Evolutionary conservation across 30 jellyfish, hydroid and myxozoan species (phyloP), one percentile per base, ranked within the genome.

Genomic region (Aurelia sp.): DNA sequence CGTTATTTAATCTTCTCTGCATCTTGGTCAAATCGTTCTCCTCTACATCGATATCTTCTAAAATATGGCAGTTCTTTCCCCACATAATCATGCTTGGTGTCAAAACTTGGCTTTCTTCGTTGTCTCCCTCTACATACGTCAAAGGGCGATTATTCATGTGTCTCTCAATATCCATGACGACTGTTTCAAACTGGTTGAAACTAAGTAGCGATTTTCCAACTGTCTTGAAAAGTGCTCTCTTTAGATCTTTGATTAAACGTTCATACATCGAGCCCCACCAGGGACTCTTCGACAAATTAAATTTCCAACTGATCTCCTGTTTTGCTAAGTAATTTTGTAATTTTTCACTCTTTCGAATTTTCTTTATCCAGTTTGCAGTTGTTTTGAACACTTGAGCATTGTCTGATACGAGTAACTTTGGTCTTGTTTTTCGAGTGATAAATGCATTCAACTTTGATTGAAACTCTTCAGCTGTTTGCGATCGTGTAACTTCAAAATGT

Each of bases 261-360:
- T 80, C 90, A n/a, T 62, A 80, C 51, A 62, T 65, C 63, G 41
- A 16, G 18, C 90, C 85, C 90, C 90, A 80, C 90, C 72, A 80
- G 30, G 90, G 72, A 33, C 20, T 4, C 7, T 50, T n/a, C 17
- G 65, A 21, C 40, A 77, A 38, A 50, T 55, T 77, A 8, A 77
- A 77, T 19, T 31, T 73, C 71, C 85, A 48, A 19, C 24, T 73
- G 35, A 52, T 44, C 18, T 7, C 85, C 30, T 73, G 63, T 62
- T 57, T 53, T 0, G 77, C 80, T 20, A 55, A 2, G 41, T n/a
- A 62, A 33, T 57, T 50, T 5, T 77, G 44, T 21, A 60, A 22
- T 51, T 59, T 1, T 60, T 60, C 80, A 20, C 47, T 57, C 51
- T 77, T 60, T 40, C 27, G 20, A 18, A 77, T 77, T 77, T 15